Percentiles rank a stretch among this genome's conserved stretches.
Conservation (phyloP, 2,797 vertebrate genomes). For the Semotilus atromaculatus region DNA sequence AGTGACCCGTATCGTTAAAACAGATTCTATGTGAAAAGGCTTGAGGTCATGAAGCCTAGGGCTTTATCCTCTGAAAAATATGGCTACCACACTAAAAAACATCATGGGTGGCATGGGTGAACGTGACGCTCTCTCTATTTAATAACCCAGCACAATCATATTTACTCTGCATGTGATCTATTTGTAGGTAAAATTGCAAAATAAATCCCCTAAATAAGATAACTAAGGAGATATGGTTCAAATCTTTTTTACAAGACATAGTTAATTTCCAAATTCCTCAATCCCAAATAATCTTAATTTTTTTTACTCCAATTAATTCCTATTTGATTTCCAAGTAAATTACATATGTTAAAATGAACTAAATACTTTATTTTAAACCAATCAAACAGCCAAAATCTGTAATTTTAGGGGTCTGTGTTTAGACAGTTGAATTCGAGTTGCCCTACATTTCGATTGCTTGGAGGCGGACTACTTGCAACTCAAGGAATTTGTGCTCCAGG, state of each 20-base stretch:
- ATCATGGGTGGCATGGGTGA: conserved; percentile 24
- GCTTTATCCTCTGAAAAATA: conserved; percentile 19
- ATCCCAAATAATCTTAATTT: background rate
- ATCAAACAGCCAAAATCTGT: conserved; percentile 33
- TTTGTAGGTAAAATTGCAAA: background rate
- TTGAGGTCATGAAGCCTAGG: conserved; percentile 11
- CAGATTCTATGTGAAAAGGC: background rate
- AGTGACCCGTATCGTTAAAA: conserved; percentile 3
- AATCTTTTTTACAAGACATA: too few relatives aligned
- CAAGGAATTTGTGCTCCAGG: conserved; percentile 71
- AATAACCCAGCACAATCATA: background rate
- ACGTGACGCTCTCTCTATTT: background rate
- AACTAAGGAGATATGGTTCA: background rate
- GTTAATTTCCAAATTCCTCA: background rate
- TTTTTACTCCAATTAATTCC: background rate
- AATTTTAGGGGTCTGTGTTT: conserved; percentile 31
- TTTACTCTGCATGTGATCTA: background rate
- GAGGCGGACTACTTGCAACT: conserved; percentile 66
- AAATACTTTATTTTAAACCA: conserved; percentile 25
- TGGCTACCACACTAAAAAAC: conserved; percentile 7
- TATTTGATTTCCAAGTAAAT: background rate
- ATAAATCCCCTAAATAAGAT: background rate
- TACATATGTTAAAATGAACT: background rate
- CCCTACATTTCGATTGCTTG: conserved; percentile 71
- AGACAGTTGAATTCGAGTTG: conserved; percentile 62